These are phyloP conservation scores for Chirona hameri DNA, from an alignment of 2,888 invertebrate species.

Conservation along the genomic window DNA sequence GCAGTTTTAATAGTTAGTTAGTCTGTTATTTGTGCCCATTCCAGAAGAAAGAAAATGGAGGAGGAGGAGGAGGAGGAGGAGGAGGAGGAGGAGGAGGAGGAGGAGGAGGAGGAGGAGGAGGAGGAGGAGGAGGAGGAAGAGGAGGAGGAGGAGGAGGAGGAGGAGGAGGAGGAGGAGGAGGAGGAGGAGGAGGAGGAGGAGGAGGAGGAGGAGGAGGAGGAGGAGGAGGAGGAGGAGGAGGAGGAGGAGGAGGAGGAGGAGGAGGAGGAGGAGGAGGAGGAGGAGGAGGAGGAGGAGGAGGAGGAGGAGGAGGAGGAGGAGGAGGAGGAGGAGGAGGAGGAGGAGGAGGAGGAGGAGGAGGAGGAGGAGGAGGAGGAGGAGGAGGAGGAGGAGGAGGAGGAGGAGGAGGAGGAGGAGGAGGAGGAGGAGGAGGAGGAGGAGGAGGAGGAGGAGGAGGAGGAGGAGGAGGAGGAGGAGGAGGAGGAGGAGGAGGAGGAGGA, in stretches of 20 bases:
- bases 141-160: constrained; percentile 24
- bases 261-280: constrained; percentile 24
- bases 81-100: constrained; percentile 1
- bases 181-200: constrained; percentile 23
- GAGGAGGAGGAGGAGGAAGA: constrained; percentile 7
- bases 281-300: constrained; percentile 25
- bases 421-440: constrained; percentile 2
- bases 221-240: constrained; percentile 24
- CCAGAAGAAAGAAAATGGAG: too few relatives aligned
- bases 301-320: neutral
- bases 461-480: constrained; percentile 2
- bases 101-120: constrained; percentile 25
- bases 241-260: constrained; percentile 13
- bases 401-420: constrained; percentile 25
- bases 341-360: neutral
- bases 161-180: constrained; percentile 24
- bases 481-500: neutral
- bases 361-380: constrained; percentile 28
- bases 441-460: constrained; percentile 6
- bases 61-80: constrained; percentile 23
- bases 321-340: constrained; percentile 22
- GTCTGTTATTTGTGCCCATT: too few relatives aligned
- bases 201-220: constrained; percentile 27
- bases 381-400: neutral
- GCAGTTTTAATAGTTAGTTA: too few relatives aligned